phyloP scores from a whole-genome alignment of 1,140 invertebrate genomes.

The Holcopasites calliopsidis region DNA sequence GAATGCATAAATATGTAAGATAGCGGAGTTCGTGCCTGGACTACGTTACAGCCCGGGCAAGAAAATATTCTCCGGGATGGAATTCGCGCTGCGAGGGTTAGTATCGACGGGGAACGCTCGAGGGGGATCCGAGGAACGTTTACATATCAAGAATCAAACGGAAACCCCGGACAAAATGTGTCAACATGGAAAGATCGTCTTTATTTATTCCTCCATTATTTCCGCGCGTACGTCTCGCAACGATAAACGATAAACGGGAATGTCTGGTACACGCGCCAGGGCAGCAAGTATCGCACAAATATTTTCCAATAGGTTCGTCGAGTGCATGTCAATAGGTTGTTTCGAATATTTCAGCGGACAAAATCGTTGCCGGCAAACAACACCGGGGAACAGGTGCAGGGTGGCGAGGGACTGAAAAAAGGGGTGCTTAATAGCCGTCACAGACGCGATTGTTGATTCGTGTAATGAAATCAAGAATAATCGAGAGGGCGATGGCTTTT shows the following conservation, averaged over 20 bases:
- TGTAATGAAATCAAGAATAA: conserved; percentile 71
- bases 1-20: conserved; percentile 47
- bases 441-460: conserved; percentile 61
- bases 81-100: conserved; percentile 3
- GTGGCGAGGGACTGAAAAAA: conserved; percentile 29
- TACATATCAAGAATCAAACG: conserved; percentile 28
- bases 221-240: background rate
- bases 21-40: conserved; percentile 23
- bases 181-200: conserved; percentile 22
- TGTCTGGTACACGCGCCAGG: background rate
- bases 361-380: conserved; percentile 27
- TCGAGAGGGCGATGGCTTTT: conserved; percentile 66
- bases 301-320: conserved; percentile 25
- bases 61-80: background rate
- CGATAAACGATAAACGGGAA: background rate
- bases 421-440: conserved; percentile 60
- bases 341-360: background rate
- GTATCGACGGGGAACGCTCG: background rate
- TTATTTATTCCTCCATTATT: conserved; percentile 20
- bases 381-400: background rate
- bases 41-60: background rate
- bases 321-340: conserved; percentile 6
- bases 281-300: background rate
- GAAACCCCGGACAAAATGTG: background rate
- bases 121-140: background rate